A percentile compares a stretch with the other conserved stretches of the same genome.
Evolutionary conservation across 2,797 vertebrate genomes (phyloP).

Genomic region (Phrynocephalus forsythii): DNA sequence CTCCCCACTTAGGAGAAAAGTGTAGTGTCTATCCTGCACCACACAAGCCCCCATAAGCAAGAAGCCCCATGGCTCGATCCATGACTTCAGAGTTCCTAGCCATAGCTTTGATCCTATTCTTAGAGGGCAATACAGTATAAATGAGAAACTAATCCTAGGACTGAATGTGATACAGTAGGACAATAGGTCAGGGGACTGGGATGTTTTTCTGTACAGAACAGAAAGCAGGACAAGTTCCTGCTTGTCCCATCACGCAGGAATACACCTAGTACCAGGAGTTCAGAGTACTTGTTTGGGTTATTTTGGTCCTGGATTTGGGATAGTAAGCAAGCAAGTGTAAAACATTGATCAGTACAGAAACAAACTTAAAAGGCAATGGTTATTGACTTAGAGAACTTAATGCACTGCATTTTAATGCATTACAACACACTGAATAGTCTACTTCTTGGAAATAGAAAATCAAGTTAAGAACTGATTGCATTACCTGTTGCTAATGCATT

Average conservation of each 20-base stretch:
- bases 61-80: no score
- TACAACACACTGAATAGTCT: not conserved
- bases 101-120: not conserved
- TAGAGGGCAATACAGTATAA: not conserved
- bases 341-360: not conserved
- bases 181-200: not conserved
- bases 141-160: not conserved
- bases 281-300: not conserved
- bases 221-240: not conserved
- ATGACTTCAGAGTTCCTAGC: not conserved
- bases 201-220: not conserved
- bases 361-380: not conserved
- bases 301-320: not conserved
- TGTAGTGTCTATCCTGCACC: not conserved
- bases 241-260: not conserved
- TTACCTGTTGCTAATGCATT: not conserved
- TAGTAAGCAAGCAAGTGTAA: not conserved
- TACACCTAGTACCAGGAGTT: not conserved
- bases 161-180: not conserved
- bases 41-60: not conserved
- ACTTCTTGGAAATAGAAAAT: conserved; percentile 39
- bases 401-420: not conserved
- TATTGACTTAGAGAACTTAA: not conserved
- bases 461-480: not conserved
- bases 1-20: not conserved